phyloP scores from a whole-genome alignment of 1,140 invertebrate genomes.

The Hyphantria cunea region DNA sequence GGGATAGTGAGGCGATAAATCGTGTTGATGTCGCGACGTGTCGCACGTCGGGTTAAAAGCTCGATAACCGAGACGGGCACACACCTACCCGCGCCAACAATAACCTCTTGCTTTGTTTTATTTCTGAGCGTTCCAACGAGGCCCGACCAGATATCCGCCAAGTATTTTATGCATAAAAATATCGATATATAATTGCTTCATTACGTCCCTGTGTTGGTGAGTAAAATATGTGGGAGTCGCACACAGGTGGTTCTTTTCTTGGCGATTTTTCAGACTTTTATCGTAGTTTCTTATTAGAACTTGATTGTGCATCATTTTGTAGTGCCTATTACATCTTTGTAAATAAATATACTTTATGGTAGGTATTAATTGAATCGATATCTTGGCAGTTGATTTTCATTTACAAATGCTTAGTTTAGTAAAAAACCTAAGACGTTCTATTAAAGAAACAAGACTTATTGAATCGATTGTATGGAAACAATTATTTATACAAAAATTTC shows the following conservation, averaged over 20 bases:
- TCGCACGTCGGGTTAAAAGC: constrained; percentile 80
- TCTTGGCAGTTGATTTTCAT: too few species aligned
- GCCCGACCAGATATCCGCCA: constrained; percentile 71
- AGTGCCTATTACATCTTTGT: constrained; percentile 16
- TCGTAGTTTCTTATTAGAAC: constrained; percentile 25
- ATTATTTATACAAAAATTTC: constrained; percentile 3
- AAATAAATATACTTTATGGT: too few species aligned
- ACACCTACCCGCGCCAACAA: constrained; percentile 77
- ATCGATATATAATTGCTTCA: constrained; percentile 82
- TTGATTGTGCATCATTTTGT: constrained; percentile 27
- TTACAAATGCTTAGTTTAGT: too few species aligned
- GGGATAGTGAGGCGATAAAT: constrained; percentile 78
- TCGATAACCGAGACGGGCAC: constrained; percentile 76
- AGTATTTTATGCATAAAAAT: constrained; percentile 81
- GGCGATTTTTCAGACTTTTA: constrained; percentile 11
- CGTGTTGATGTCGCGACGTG: constrained; percentile 74
- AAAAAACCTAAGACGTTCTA: too few species aligned
- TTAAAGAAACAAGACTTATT: constrained; percentile 5
- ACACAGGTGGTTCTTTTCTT: constrained; percentile 63
- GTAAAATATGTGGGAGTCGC: constrained; percentile 80
- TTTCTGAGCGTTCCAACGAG: constrained; percentile 65
- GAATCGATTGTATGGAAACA: constrained; percentile 23
- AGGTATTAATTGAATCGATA: not conserved
- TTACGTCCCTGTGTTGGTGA: constrained; percentile 80
- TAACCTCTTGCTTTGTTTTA: constrained; percentile 75